These are phyloP conservation scores for Belgica antarctica DNA, from an alignment of 2,888 invertebrate genomes.

Conservation along the genomic window DNA sequence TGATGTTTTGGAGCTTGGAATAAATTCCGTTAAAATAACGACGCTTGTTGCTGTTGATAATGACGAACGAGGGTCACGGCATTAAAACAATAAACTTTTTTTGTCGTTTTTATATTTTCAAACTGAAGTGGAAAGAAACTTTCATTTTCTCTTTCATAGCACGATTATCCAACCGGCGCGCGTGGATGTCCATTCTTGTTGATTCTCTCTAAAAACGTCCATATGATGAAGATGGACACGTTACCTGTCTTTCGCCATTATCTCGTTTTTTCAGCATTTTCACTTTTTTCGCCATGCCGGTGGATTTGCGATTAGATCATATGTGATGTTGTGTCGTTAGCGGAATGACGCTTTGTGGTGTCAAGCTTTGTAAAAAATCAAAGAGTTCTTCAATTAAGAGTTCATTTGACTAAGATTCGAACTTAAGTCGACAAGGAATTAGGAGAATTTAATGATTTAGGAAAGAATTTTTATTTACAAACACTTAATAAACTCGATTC, in stretches of 20 bases:
- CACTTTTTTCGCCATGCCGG: not conserved
- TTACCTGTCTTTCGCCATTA: not conserved
- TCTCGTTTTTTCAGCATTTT: not conserved
- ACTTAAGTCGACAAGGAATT: too few relatives aligned
- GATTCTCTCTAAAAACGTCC: not conserved
- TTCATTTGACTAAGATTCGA: too few relatives aligned
- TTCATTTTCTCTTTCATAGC: not conserved
- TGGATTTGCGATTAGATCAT: not conserved
- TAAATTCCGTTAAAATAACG: not conserved
- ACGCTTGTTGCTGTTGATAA: not conserved
- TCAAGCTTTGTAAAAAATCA: too few relatives aligned
- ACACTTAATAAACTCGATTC: too few relatives aligned
- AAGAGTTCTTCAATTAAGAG: too few relatives aligned
- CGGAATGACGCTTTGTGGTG: not conserved
- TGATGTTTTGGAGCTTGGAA: too few relatives aligned
- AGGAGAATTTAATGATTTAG: too few relatives aligned
- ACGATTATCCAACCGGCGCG: not conserved
- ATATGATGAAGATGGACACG: constrained; percentile 6
- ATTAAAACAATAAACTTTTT: constrained; percentile 15
- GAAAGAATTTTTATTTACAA: too few relatives aligned
- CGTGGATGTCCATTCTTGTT: constrained; percentile 15
- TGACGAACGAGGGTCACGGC: not conserved
- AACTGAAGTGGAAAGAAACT: not conserved
- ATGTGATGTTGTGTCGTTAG: not conserved
- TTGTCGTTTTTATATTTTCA: not conserved